Evolutionary conservation across 2,888 invertebrate species (phyloP).

Genomic region (Macaria notata): DNA sequence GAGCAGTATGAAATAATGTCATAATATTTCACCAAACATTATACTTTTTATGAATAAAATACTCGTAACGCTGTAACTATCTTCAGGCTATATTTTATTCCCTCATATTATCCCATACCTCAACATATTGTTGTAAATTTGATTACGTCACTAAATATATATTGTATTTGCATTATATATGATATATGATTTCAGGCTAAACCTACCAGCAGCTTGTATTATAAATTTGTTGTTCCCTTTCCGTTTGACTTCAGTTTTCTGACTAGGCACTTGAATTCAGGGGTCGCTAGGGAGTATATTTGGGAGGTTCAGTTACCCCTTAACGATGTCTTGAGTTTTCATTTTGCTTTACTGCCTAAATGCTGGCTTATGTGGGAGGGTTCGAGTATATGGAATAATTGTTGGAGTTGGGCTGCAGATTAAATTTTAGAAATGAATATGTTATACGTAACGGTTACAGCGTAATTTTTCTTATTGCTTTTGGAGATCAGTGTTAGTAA

Average conservation of each 20-base stretch:
- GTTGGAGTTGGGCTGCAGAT: background rate
- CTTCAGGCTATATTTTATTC: too few relatives aligned
- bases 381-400: slow-evolving; percentile 11
- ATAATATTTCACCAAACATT: too few relatives aligned
- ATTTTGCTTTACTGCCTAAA: slow-evolving; percentile 23
- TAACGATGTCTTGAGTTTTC: slow-evolving; percentile 30
- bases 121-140: too few relatives aligned
- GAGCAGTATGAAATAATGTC: too few relatives aligned
- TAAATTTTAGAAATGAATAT: background rate
- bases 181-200: background rate
- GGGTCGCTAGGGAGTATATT: slow-evolving; percentile 29
- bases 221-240: slow-evolving; percentile 22
- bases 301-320: slow-evolving; percentile 33
- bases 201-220: slow-evolving; percentile 7
- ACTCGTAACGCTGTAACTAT: too few relatives aligned
- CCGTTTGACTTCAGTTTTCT: slow-evolving; percentile 29
- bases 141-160: too few relatives aligned
- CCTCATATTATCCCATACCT: too few relatives aligned
- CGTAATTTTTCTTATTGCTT: too few relatives aligned
- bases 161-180: too few relatives aligned
- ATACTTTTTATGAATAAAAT: too few relatives aligned
- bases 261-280: slow-evolving; percentile 32
- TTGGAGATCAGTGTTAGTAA: too few relatives aligned
- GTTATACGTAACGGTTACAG: background rate
- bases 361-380: slow-evolving; percentile 8